Percentiles rank a stretch among this genome's conserved stretches.
Evolutionary conservation across 2,113 vertebrate species (phyloP).

Genomic region (Barbus barbus): DNA sequence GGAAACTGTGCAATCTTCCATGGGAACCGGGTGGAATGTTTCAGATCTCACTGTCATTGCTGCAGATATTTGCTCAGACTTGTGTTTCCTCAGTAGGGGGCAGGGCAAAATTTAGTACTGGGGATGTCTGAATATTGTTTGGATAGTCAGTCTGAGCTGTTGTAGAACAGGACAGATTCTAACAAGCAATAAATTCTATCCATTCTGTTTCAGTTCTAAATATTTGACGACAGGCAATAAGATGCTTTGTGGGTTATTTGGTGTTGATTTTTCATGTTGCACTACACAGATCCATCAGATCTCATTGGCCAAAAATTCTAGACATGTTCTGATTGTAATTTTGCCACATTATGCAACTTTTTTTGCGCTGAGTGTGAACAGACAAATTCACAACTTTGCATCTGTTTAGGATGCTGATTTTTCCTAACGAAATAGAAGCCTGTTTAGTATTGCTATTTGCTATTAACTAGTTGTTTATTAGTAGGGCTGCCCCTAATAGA

Average conservation of each 20-base stretch:
- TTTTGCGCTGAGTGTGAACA: no score
- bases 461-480: no score
- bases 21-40: slow-evolving; percentile 40
- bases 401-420: no score
- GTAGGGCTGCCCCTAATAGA: no score
- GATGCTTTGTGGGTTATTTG: neutral
- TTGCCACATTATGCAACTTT: no score
- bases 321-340: no score
- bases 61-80: neutral
- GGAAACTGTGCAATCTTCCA: slow-evolving; percentile 30
- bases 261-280: neutral
- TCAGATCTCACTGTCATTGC: neutral
- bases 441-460: no score
- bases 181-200: neutral
- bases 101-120: no score
- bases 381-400: no score
- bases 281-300: neutral
- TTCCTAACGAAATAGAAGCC: no score
- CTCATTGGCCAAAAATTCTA: no score
- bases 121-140: no score
- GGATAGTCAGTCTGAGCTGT: neutral
- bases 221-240: neutral
- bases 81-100: neutral
- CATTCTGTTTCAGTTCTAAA: neutral
- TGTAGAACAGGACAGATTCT: neutral